Conservation (phyloP, 2,797 vertebrate genomes). For the Sarcophilus harrisii region DNA sequence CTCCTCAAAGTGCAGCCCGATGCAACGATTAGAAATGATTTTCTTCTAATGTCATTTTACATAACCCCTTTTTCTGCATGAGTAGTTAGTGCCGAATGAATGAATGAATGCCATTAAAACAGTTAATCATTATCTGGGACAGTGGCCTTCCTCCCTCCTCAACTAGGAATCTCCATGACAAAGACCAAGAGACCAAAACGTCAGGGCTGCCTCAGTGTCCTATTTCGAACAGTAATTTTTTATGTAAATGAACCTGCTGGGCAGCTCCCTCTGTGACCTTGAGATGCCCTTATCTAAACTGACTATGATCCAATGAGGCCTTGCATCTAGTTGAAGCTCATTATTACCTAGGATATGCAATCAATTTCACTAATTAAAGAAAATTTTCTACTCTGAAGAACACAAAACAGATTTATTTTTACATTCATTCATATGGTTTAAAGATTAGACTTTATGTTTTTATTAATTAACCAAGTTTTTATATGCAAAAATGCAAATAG, state of each 20-base stretch:
- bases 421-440: not conserved
- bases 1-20: constrained; percentile 92
- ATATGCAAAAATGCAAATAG: constrained; percentile 42
- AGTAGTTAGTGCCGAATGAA: constrained; percentile 90
- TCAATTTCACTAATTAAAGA: constrained; percentile 86
- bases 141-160: constrained; percentile 87
- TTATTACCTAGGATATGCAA: constrained; percentile 83
- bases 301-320: constrained; percentile 90
- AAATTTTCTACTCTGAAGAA: constrained; percentile 78
- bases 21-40: constrained; percentile 93
- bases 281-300: constrained; percentile 92
- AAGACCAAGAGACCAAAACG: constrained; percentile 92
- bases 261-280: constrained; percentile 93
- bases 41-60: constrained; percentile 94
- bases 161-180: constrained; percentile 92
- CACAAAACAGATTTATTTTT: constrained; percentile 56
- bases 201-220: constrained; percentile 86
- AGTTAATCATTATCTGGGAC: constrained; percentile 94
- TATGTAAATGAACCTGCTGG: constrained; percentile 89
- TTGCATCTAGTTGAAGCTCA: constrained; percentile 83
- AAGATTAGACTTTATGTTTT: constrained; percentile 58
- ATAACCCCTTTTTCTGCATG: constrained; percentile 94
- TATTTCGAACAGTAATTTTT: constrained; percentile 89
- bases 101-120: constrained; percentile 94
- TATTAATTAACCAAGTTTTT: constrained; percentile 63